Percentiles rank a stretch among this genome's conserved stretches.
phyloP scores from a whole-genome alignment of 2,113 vertebrate genomes.

The Sminthopsis crassicaudata region DNA sequence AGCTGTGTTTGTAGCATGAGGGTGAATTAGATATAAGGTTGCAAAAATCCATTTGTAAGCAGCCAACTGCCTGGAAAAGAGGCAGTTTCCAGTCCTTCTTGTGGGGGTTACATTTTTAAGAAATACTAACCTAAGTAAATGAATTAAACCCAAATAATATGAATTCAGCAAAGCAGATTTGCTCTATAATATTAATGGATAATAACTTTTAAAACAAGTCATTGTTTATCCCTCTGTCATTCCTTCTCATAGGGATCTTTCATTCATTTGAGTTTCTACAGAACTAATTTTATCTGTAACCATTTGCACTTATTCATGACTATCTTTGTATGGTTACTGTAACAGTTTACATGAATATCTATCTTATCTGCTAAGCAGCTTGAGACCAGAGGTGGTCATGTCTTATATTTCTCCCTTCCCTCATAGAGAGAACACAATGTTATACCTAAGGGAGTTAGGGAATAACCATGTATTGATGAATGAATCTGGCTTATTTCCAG shows the following conservation, averaged over 20 bases:
- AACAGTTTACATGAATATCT: background rate
- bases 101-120: background rate
- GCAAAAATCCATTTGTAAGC: slow-evolving; percentile 22
- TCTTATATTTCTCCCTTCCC: background rate
- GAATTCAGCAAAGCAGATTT: background rate
- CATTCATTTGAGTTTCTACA: background rate
- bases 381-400: background rate
- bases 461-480: background rate
- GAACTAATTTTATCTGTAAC: background rate
- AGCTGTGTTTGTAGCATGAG: background rate
- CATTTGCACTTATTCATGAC: background rate
- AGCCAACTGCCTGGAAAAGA: background rate
- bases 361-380: background rate
- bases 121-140: background rate
- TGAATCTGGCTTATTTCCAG: background rate
- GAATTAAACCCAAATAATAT: background rate
- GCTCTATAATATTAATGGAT: background rate
- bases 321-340: background rate
- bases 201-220: slow-evolving; percentile 28
- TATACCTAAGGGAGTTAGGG: background rate
- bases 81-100: background rate
- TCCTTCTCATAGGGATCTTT: background rate
- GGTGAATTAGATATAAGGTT: background rate
- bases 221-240: too few species aligned
- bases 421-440: background rate